A percentile compares a stretch with the other conserved stretches of the same genome.
Evolutionary conservation across 2,888 invertebrate genomes (phyloP).

Genomic region (Leistus spinibarbis): DNA sequence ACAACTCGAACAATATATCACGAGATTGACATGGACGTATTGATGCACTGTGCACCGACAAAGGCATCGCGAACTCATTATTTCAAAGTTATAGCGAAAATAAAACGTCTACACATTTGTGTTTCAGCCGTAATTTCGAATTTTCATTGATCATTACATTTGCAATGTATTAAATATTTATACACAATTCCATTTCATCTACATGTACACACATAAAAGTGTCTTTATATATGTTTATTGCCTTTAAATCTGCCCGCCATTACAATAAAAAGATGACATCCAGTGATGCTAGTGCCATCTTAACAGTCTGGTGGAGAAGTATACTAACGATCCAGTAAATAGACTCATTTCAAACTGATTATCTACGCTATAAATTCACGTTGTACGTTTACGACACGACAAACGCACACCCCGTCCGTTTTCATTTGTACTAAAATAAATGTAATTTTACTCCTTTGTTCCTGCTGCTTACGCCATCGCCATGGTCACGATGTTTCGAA

Average conservation of each 20-base stretch:
- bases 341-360: conserved; percentile 32
- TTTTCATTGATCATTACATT: not conserved
- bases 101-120: not conserved
- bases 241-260: not conserved
- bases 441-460: not conserved
- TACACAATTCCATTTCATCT: not conserved
- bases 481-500: not conserved
- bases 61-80: not conserved
- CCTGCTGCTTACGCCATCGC: not conserved
- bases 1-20: not conserved
- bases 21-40: not conserved
- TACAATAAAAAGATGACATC: not conserved
- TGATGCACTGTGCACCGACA: not conserved
- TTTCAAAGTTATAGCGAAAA: not conserved
- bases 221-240: not conserved
- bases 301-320: not conserved
- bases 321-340: conserved; percentile 25
- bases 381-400: conserved; percentile 21
- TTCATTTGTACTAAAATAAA: not conserved
- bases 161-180: too few relatives aligned
- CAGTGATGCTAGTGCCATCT: not conserved
- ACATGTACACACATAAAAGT: not conserved
- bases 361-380: conserved; percentile 32
- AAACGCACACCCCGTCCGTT: not conserved
- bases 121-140: not conserved